These are phyloP conservation scores for Pteropus alecto DNA, from an alignment of 2,113 vertebrate species.

Conservation along the genomic window DNA sequence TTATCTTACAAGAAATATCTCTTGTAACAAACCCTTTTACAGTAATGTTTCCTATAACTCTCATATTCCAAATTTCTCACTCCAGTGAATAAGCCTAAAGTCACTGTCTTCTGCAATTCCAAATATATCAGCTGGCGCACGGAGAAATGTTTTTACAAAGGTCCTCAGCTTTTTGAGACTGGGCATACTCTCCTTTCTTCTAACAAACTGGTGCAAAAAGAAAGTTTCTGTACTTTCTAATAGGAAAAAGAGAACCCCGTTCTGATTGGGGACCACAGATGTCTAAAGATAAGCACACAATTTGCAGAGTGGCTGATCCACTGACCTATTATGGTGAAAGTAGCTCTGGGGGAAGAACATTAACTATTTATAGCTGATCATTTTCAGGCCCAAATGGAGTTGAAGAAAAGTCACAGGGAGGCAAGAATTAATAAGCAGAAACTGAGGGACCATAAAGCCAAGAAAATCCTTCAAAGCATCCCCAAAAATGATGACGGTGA, in stretches of 20 bases:
- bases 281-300: neutral
- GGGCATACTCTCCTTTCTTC: neutral
- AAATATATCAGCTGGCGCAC: neutral
- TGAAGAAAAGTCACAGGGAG: conserved; percentile 76
- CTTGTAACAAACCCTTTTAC: neutral
- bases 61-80: neutral
- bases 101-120: neutral
- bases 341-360: neutral
- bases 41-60: neutral
- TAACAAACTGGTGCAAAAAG: neutral
- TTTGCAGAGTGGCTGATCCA: neutral
- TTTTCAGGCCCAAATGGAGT: conserved; percentile 81
- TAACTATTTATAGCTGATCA: neutral
- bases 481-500: neutral
- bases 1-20: neutral
- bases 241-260: neutral
- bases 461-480: conserved; percentile 50
- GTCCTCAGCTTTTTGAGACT: neutral
- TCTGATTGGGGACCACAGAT: neutral
- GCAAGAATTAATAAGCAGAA: conserved; percentile 73
- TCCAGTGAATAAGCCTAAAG: neutral
- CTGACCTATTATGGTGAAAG: neutral
- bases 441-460: conserved; percentile 53
- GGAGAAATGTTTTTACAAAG: neutral
- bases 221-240: neutral